Base-by-base conservation (phyloP, 2,797 vertebrate species). In the Sarcophilus harrisii region DNA sequence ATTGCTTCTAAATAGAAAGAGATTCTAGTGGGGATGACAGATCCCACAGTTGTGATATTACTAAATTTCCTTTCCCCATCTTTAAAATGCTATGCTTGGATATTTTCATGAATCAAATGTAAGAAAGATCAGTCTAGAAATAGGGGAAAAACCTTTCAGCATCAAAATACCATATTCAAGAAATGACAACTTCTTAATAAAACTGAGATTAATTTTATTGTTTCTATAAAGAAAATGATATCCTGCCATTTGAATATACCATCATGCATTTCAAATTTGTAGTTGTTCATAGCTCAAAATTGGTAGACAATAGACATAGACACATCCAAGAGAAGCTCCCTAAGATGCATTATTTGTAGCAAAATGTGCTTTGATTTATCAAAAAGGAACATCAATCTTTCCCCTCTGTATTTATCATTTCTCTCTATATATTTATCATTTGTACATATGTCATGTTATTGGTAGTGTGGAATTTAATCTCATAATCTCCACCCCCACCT, bases 311-410 rank as follows among this genome's bases (percentile, higher is more conserved):
- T 91, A 9, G 89, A 95, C 38, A 87, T 58, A 9, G 89, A 95
- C 38, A 87, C 58, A 38, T 92, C 58, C 81, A 89, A 94, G 89
- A 96, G 93, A 98, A 97, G 95, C 93, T 90, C 24, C 18, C 1
- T 30, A 55, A 97, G 59, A 91, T 95, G 29, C 38, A 97, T 97
- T 96, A 95, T 30, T 27, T 96, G 96, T 91, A 95, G 32, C 52
- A 97, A 98, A 81, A 45, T 97, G 59, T 58, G 89, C n/a, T 95
- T 96, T 95, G 91, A 96, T 55, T 96, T 57, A 94, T 93, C 97
- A 73, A 92, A 97, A 96, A 96, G 58, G 92, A 97, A 96, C 94
- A 94, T 94, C 92, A 94, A 0, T 87, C 90, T 59, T 59, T 96
- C 94, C 27, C 27, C 29, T 96, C 93, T 60, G 92, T 58, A 94